These are phyloP conservation scores for Sinelater perroti DNA, from an alignment of 2,888 invertebrate species.

Conservation along the genomic window DNA sequence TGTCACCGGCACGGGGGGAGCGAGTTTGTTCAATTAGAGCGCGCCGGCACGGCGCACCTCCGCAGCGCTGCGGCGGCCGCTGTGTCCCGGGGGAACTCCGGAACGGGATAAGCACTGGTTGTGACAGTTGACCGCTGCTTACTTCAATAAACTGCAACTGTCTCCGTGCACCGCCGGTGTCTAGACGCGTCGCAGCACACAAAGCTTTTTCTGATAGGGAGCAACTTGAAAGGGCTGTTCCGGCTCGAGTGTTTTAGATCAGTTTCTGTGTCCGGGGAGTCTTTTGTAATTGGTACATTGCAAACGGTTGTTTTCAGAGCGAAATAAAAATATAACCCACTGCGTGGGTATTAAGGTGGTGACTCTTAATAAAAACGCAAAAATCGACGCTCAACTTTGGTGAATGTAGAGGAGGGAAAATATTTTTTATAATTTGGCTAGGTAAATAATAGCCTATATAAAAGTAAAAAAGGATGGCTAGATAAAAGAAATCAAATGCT, in stretches of 20 bases:
- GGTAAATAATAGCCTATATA: too few species aligned
- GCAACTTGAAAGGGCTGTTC: conserved; percentile 9
- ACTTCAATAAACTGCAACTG: conserved; percentile 36
- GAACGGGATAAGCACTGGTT: conserved; percentile 12
- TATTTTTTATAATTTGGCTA: too few species aligned
- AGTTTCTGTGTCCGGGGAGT: too few species aligned
- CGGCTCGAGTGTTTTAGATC: not conserved
- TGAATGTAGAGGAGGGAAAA: too few species aligned
- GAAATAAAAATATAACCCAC: too few species aligned
- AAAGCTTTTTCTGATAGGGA: conserved; percentile 12
- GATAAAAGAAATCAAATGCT: too few species aligned
- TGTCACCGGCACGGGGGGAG: not conserved
- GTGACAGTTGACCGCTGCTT: conserved; percentile 34
- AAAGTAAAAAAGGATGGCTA: too few species aligned
- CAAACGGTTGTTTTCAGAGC: too few species aligned
- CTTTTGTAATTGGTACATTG: too few species aligned
- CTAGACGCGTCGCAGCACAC: conserved; percentile 16
- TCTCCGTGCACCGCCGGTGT: conserved; percentile 13
- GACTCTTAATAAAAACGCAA: too few species aligned
- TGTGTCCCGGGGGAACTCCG: conserved; percentile 22
- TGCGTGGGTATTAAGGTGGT: too few species aligned
- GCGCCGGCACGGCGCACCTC: not conserved
- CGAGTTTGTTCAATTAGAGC: conserved; percentile 15
- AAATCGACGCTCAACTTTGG: too few species aligned
- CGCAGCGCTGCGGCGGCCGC: conserved; percentile 19